Percentiles rank a stretch among this genome's conserved stretches.
Evolutionary conservation across 2,113 vertebrate genomes (phyloP).

Genomic region (Eleginops maclovinus): DNA sequence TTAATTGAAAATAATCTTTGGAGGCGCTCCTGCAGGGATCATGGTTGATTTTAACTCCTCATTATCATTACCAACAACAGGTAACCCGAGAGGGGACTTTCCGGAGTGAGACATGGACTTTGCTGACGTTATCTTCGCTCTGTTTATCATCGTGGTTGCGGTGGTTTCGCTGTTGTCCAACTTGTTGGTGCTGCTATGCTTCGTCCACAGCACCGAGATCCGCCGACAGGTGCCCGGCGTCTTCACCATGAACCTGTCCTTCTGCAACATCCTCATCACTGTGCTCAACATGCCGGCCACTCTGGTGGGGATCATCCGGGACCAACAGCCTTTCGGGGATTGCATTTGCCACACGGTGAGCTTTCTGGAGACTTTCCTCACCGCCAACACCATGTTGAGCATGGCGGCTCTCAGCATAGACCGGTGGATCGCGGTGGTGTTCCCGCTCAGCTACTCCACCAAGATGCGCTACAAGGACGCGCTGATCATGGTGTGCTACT

Average conservation of each 20-base stretch:
- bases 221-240: constrained; percentile 87
- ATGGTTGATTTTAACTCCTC: constrained; percentile 59
- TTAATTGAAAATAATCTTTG: constrained; percentile 5
- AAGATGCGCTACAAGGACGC: constrained; percentile 90
- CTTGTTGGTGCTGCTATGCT: constrained; percentile 89
- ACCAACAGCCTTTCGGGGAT: constrained; percentile 85
- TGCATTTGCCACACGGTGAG: constrained; percentile 85
- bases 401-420: constrained; percentile 89
- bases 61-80: constrained; percentile 33
- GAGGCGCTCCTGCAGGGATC: constrained; percentile 39
- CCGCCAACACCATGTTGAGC: constrained; percentile 87
- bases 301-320: constrained; percentile 82
- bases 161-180: constrained; percentile 87
- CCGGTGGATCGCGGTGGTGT: constrained; percentile 90
- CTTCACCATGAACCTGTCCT: constrained; percentile 88
- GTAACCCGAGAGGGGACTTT: constrained; percentile 57
- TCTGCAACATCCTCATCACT: constrained; percentile 89
- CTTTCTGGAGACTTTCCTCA: constrained; percentile 89
- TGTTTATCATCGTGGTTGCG: constrained; percentile 87
- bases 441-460: constrained; percentile 87
- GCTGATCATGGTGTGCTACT: constrained; percentile 87
- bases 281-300: constrained; percentile 88
- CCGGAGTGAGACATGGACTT: constrained; percentile 88
- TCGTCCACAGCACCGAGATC: constrained; percentile 88
- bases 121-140: constrained; percentile 84